Conservation (phyloP, 2,113 vertebrate species). For the Myocastor coypus region DNA sequence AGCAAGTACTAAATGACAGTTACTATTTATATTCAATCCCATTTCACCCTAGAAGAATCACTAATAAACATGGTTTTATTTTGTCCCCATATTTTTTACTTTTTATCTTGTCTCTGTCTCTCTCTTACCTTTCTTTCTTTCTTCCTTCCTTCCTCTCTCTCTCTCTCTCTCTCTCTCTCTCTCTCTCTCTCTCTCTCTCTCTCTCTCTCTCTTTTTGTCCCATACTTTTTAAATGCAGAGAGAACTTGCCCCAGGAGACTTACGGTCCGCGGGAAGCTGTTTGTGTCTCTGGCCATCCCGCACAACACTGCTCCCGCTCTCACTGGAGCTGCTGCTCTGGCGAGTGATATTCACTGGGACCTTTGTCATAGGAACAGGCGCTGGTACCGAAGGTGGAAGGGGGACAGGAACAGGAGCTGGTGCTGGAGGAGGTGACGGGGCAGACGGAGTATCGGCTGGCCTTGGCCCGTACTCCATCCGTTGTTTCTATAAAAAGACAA, state of each 20-base stretch:
- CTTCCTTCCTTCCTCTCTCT: too few species aligned
- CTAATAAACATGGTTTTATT: neutral
- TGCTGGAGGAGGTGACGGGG: conserved; percentile 86
- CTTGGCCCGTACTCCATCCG: conserved; percentile 87
- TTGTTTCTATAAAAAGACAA: conserved; percentile 91
- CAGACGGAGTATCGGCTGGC: conserved; percentile 69
- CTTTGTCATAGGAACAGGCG: conserved; percentile 82
- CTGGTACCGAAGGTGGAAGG: conserved; percentile 83
- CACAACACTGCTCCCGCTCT: conserved; percentile 84
- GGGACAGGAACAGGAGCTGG: conserved; percentile 82
- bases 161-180: too few species aligned
- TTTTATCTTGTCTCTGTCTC: too few species aligned
- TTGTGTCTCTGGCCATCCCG: conserved; percentile 89
- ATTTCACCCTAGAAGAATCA: neutral
- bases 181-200: too few species aligned
- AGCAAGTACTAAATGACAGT: neutral
- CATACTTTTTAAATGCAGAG: neutral
- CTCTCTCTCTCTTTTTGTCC: too few species aligned
- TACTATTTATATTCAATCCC: neutral
- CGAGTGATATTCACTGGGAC: conserved; percentile 81
- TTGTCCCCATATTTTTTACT: neutral
- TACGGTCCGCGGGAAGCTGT: conserved; percentile 86
- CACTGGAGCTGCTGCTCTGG: conserved; percentile 91
- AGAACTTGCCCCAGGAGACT: conserved; percentile 71
- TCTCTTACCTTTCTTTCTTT: too few species aligned